Evolutionary conservation across 2,113 vertebrate genomes (phyloP), one percentile per base, ranked within the genome.

Genomic region (Eretmochelys imbricata): DNA sequence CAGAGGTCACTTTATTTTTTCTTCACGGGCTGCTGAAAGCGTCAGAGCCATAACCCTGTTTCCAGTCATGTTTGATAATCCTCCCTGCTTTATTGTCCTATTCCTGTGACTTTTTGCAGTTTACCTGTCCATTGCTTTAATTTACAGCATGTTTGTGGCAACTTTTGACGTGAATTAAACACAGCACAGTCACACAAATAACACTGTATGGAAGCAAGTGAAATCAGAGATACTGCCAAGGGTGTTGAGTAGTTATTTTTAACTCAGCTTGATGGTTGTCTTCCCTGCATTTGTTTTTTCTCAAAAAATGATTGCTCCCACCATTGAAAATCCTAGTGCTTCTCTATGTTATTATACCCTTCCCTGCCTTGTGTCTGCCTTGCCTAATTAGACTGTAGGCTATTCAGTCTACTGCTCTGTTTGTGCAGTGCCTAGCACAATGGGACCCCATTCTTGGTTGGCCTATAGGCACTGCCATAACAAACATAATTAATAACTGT

Each of bases 221-320:
- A 72, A 38, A 72, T 72, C 65, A 80, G 29, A 92, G 88, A 75
- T 83, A 94, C 89, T 81, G 48, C 82, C 65, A 79, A 93, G n/a
- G n/a, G 65, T 9, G n/a, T 10, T 10, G 65, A 86, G 82, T 20
- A 78, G 91, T 54, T 90, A 57, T 91, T 95, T 93, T 90, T 87
- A 94, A 85, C 94, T 54, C 0, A 0, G 3, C 65, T 91, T 57
- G 84, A 83, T 79, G 91, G 22, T 48, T 48, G 53, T 72, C 88
- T 88, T 86, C 48, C 76, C 76, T 79, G 72, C 80, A 65, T 84
- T 55, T 88, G 57, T 62, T 95, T 86, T 80, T 65, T 92, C 38
- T 8, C 12, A 29, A 82, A 84, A 59, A 80, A 16, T 75, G 85
- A 86, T 78, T 87, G 84, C 84, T 87, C 89, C 38, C 51, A 91